phyloP scores from a whole-genome alignment of 2,113 vertebrate species.

The Nymphicus hollandicus region DNA sequence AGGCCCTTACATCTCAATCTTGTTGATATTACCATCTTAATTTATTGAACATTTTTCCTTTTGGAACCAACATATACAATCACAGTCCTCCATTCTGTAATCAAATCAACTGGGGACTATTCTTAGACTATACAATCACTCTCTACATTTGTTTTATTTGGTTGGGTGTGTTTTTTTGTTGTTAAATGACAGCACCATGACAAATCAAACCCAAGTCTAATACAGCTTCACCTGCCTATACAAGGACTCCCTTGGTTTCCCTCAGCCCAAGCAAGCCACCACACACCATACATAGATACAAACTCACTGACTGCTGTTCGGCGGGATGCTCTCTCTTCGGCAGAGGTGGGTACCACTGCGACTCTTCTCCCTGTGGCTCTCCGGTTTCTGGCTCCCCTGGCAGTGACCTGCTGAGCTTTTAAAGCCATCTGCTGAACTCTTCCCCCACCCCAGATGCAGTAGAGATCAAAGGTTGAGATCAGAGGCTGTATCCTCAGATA shows the following conservation, averaged over 20 bases:
- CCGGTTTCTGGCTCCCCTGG: neutral
- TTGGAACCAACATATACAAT: neutral
- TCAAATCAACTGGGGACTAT: neutral
- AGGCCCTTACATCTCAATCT: neutral
- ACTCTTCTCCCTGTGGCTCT: neutral
- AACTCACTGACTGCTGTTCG: neutral
- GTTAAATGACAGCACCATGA: neutral
- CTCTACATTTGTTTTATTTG: neutral
- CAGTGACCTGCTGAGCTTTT: neutral
- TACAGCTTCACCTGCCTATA: neutral
- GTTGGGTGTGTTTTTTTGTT: neutral
- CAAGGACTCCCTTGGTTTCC: neutral
- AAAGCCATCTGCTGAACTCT: neutral
- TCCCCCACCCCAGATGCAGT: neutral
- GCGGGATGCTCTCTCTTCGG: fast-evolving
- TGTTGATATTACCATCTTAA: neutral
- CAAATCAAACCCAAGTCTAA: neutral
- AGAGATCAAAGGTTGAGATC: constrained; percentile 27
- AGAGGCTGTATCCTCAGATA: neutral
- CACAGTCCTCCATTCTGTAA: neutral
- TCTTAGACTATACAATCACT: neutral
- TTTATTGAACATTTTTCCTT: neutral
- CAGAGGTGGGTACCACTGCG: neutral
- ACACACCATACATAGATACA: neutral
- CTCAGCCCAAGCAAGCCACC: neutral